A percentile compares a stretch with the other conserved stretches of the same genome.
Conservation (phyloP, 92 coral and sea anemone genomes). For the Zoanthus sociatus region DNA sequence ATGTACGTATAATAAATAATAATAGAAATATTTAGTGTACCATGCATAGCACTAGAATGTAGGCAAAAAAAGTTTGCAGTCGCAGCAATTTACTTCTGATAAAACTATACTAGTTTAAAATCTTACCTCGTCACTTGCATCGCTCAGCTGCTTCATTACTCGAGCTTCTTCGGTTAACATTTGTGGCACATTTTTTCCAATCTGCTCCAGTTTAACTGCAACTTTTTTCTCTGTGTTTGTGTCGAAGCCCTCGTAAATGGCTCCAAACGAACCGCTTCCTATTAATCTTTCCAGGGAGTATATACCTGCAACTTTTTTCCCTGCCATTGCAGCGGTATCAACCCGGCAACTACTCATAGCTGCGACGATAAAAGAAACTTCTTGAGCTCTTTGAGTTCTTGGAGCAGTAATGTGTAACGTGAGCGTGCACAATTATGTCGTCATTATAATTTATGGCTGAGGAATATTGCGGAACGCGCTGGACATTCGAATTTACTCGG, state of each 20-base stretch:
- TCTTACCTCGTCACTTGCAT: too few relatives aligned
- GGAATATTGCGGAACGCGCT: background rate
- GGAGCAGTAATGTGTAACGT: too few relatives aligned
- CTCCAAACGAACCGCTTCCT: constrained; percentile 85
- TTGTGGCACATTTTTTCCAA: background rate
- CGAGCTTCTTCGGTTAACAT: constrained; percentile 75
- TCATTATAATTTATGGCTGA: background rate
- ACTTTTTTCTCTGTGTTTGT: constrained; percentile 66
- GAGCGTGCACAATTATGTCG: constrained; percentile 44
- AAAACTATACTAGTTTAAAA: too few relatives aligned
- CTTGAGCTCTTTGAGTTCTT: too few relatives aligned
- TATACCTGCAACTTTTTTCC: constrained; percentile 58
- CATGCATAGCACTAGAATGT: too few relatives aligned
- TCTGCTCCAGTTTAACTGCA: constrained; percentile 66
- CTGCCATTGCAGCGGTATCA: constrained; percentile 28
- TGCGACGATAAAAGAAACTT: background rate
- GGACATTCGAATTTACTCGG: background rate
- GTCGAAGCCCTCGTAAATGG: constrained; percentile 65
- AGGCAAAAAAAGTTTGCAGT: too few relatives aligned
- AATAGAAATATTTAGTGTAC: too few relatives aligned
- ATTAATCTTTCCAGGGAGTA: constrained; percentile 61
- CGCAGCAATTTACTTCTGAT: too few relatives aligned
- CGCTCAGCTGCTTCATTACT: background rate
- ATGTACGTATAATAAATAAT: too few relatives aligned
- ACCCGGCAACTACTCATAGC: constrained; percentile 48